These are phyloP conservation scores for Monomorium pharaonis DNA, from an alignment of 1,140 invertebrate species.

Conservation along the genomic window DNA sequence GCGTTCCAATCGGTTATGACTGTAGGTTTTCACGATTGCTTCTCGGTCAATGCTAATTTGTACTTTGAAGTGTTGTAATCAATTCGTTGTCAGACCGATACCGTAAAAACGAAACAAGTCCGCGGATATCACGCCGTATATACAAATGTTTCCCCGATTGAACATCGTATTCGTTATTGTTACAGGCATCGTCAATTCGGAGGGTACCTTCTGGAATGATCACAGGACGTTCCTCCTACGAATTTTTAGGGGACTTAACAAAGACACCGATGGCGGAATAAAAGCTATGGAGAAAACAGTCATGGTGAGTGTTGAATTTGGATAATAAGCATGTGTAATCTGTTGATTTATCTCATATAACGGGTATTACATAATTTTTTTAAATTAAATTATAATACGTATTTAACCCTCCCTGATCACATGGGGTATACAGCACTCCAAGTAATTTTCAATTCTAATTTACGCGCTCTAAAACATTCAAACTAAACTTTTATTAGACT, in stretches of 20 bases:
- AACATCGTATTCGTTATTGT: constrained; percentile 47
- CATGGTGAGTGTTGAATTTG: constrained; percentile 87
- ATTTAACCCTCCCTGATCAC: no score
- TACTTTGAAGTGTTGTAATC: constrained; percentile 57
- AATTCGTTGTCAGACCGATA: constrained; percentile 13
- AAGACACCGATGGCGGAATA: no score
- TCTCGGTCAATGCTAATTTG: constrained; percentile 67
- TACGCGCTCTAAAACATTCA: no score
- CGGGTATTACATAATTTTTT: not conserved
- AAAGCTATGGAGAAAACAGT: constrained; percentile 94
- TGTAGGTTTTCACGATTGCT: constrained; percentile 26
- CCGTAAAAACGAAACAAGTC: constrained; percentile 1
- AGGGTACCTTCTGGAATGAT: constrained; percentile 96
- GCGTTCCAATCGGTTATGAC: not conserved
- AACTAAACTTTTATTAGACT: no score
- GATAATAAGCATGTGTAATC: not conserved
- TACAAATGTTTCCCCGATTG: not conserved
- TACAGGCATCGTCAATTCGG: constrained; percentile 95
- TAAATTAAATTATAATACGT: no score
- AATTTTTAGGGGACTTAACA: no score
- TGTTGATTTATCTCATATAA: not conserved
- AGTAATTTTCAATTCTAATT: no score
- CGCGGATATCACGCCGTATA: not conserved
- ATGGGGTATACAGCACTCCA: no score
- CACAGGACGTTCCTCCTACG: constrained; percentile 96